phyloP scores from a whole-genome alignment of 2,113 vertebrate genomes.

The Tichodroma muraria region DNA sequence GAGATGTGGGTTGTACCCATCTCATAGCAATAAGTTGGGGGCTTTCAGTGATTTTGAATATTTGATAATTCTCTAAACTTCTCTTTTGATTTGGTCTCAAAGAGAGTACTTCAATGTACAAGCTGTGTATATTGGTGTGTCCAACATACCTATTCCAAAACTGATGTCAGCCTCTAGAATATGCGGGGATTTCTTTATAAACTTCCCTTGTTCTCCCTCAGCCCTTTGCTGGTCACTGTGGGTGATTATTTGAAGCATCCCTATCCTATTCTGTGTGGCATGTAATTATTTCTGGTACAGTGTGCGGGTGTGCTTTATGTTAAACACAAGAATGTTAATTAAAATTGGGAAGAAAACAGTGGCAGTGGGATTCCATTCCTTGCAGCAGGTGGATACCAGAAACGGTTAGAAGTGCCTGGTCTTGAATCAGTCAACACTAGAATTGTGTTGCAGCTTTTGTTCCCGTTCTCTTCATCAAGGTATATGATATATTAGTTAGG shows the following conservation, averaged over 20 bases:
- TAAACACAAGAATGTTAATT: not conserved
- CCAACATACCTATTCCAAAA: not conserved
- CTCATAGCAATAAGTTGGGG: not conserved
- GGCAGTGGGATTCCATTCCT: not conserved
- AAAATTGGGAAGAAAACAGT: not conserved
- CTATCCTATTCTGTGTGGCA: not conserved
- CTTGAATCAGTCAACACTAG: not conserved
- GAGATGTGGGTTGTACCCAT: fast-evolving
- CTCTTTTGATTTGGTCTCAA: not conserved
- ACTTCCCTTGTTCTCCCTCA: not conserved
- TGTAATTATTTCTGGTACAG: not conserved
- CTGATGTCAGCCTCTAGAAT: not conserved
- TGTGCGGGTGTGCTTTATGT: not conserved
- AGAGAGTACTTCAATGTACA: not conserved
- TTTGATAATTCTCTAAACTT: not conserved
- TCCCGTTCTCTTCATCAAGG: not conserved
- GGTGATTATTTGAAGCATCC: not conserved
- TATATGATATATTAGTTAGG: fast-evolving
- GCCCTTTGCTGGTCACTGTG: not conserved
- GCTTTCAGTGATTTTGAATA: not conserved
- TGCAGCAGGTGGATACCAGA: not conserved
- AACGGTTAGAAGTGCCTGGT: not conserved
- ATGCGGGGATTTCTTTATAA: not conserved
- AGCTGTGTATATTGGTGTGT: not conserved
- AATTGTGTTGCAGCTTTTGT: not conserved